phyloP scores from a whole-genome alignment of 2,888 invertebrate species.

The Eueremaeus valkanovi region DNA sequence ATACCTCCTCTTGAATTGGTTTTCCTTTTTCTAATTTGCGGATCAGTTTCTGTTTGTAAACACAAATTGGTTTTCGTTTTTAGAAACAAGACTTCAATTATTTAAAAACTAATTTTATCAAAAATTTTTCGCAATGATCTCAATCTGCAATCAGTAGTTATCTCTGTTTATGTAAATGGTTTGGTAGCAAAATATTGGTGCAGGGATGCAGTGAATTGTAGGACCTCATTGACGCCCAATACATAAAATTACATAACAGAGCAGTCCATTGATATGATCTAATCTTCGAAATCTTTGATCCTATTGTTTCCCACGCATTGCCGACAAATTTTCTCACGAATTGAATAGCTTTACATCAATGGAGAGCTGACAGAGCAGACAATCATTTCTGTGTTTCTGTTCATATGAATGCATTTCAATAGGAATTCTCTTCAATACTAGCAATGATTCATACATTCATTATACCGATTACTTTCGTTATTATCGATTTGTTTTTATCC shows the following conservation, averaged over 20 bases:
- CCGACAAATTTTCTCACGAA: constrained; percentile 32
- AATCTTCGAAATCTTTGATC: constrained; percentile 34
- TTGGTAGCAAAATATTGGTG: not conserved
- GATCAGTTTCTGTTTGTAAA: not conserved
- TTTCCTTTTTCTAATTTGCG: not conserved
- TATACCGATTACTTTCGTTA: too few relatives aligned
- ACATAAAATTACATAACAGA: constrained; percentile 25
- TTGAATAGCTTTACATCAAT: constrained; percentile 9
- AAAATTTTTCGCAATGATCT: too few relatives aligned
- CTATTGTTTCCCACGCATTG: constrained; percentile 31
- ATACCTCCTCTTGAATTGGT: not conserved
- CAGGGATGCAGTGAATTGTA: not conserved
- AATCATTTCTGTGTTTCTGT: constrained; percentile 15
- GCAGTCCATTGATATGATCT: constrained; percentile 18
- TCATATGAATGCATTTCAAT: not conserved
- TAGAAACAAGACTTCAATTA: too few relatives aligned
- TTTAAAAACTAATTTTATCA: too few relatives aligned
- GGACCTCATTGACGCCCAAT: constrained; percentile 20
- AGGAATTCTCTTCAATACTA: not conserved
- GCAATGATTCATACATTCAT: not conserved
- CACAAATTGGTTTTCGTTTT: not conserved
- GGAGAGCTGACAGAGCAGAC: too few relatives aligned
- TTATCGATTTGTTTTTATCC: too few relatives aligned
- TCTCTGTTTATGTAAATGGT: not conserved
- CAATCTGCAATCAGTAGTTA: not conserved